A percentile compares a stretch with the other conserved stretches of the same genome.
These are phyloP conservation scores for Chaetura pelagica DNA, from an alignment of 2,113 vertebrate species.

Conservation along the genomic window DNA sequence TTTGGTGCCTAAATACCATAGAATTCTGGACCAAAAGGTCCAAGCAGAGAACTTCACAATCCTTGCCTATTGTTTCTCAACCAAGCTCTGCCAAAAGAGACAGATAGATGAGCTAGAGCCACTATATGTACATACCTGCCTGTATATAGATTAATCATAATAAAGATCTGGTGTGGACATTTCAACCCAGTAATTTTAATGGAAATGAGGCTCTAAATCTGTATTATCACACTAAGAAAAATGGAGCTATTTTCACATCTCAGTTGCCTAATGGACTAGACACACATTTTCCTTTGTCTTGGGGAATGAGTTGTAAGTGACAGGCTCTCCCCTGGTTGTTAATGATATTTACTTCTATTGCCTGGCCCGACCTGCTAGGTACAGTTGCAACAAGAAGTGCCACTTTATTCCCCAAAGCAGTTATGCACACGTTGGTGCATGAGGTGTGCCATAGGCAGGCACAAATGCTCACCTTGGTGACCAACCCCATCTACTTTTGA, in stretches of 20 bases:
- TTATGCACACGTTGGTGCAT: accelerated
- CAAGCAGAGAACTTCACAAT: background rate
- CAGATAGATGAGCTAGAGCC: constrained; percentile 15
- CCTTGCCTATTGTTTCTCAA: background rate
- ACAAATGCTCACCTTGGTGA: background rate
- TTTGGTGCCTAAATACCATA: background rate
- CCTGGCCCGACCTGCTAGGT: constrained; percentile 9
- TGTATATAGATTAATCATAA: constrained; percentile 66
- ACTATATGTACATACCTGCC: constrained; percentile 44
- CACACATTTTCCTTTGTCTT: constrained; percentile 70
- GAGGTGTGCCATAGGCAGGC: accelerated
- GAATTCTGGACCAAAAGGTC: background rate
- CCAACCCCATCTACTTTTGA: background rate
- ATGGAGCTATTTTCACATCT: constrained; percentile 72
- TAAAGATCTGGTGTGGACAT: constrained; percentile 57
- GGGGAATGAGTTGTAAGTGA: constrained; percentile 61
- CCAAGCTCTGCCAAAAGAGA: constrained; percentile 9
- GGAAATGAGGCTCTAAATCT: constrained; percentile 74
- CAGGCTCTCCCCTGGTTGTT: constrained; percentile 34
- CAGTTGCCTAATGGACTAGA: constrained; percentile 71
- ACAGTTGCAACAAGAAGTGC: background rate
- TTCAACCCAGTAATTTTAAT: constrained; percentile 74
- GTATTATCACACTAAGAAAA: constrained; percentile 66
- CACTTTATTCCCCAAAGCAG: background rate
- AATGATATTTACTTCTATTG: constrained; percentile 33